Evolutionary conservation across 2,797 vertebrate genomes (phyloP).

Genomic region (Hypotaenidia philippensis): DNA sequence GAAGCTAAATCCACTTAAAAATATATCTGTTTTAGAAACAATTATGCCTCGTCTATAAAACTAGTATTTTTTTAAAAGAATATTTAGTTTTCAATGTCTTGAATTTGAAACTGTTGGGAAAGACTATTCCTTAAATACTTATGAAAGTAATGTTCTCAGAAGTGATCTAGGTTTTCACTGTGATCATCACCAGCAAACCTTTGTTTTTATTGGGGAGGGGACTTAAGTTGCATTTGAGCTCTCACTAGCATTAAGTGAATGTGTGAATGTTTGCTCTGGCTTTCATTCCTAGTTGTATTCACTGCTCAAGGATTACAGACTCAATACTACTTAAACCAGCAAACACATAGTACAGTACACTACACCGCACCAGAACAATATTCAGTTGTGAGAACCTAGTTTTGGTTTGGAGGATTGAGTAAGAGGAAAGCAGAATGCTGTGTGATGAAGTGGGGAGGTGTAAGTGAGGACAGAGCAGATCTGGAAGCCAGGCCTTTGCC

Average conservation of each 20-base stretch:
- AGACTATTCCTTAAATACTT: constrained; percentile 73
- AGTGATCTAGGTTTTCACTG: constrained; percentile 80
- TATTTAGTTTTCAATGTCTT: constrained; percentile 73
- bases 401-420: constrained; percentile 31
- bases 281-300: constrained; percentile 2
- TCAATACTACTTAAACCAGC: constrained; percentile 13
- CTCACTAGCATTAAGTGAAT: constrained; percentile 63
- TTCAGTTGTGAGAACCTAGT: neutral
- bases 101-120: constrained; percentile 73
- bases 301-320: neutral
- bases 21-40: constrained; percentile 61
- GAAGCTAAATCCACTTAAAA: constrained; percentile 43
- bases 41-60: constrained; percentile 70
- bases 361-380: constrained; percentile 5
- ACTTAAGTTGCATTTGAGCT: constrained; percentile 68
- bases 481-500: neutral
- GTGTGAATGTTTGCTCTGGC: constrained; percentile 44
- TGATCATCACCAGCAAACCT: constrained; percentile 84
- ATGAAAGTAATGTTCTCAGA: constrained; percentile 76
- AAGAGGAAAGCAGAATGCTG: neutral
- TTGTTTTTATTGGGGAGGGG: constrained; percentile 62
- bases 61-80: constrained; percentile 73
- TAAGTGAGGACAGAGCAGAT: neutral
- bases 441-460: neutral
- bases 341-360: neutral